Conservation (phyloP, 2,797 vertebrate species). For the Phoebastria nigripes region DNA sequence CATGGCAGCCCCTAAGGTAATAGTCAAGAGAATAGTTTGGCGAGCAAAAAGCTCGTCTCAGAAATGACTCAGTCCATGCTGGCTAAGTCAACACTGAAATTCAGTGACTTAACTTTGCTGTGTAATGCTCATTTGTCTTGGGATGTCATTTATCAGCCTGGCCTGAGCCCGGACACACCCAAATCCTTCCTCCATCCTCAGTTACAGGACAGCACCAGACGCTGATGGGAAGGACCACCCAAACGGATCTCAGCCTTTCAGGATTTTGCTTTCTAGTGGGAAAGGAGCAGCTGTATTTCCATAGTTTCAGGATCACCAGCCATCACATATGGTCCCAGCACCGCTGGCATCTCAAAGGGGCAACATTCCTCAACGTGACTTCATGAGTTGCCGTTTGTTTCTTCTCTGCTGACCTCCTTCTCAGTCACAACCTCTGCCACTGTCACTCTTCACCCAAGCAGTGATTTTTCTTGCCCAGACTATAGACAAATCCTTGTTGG, state of each 20-base stretch:
- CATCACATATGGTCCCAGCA: neutral
- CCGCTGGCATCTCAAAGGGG: fast-evolving
- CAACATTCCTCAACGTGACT: neutral
- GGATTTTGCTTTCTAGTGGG: neutral
- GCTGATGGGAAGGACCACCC: neutral
- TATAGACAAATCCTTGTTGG: neutral
- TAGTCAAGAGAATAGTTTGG: neutral
- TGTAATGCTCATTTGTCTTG: neutral
- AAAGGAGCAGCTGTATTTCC: neutral
- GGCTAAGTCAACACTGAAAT: neutral
- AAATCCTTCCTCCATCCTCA: neutral
- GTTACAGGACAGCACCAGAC: fast-evolving
- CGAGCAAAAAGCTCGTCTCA: neutral
- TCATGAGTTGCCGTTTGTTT: fast-evolving
- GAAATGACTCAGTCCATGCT: neutral
- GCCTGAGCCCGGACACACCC: neutral
- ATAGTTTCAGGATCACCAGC: neutral
- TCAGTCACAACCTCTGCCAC: neutral
- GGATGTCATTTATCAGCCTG: neutral
- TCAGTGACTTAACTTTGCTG: neutral
- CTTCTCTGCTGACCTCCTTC: neutral
- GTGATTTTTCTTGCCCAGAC: neutral
- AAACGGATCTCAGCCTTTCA: neutral
- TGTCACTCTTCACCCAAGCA: neutral
- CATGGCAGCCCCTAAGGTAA: neutral